phyloP scores from a whole-genome alignment of 2,888 invertebrate genomes.

The Protonemura montana region DNA sequence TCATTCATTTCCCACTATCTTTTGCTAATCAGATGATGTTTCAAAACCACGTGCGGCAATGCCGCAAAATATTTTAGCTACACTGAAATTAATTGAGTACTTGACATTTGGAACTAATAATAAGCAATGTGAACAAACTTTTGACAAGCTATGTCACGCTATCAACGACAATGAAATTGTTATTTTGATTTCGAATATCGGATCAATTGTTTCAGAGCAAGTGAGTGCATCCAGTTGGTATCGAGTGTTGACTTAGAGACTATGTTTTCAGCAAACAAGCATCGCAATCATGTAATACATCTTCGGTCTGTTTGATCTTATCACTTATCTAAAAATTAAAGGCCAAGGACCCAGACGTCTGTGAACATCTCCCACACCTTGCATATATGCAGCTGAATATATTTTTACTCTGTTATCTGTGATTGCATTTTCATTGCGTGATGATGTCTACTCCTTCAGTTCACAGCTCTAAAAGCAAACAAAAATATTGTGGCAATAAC shows the following conservation, averaged over 20 bases:
- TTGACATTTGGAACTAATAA: neutral
- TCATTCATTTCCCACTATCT: neutral
- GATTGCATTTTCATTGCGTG: neutral
- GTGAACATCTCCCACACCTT: neutral
- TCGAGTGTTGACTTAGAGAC: neutral
- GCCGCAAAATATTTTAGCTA: neutral
- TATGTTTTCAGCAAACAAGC: neutral
- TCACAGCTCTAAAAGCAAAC: too few relatives aligned
- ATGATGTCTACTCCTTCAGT: neutral
- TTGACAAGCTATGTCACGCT: neutral
- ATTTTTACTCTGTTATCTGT: neutral
- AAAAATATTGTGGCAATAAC: neutral
- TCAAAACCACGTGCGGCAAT: neutral
- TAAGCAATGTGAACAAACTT: neutral
- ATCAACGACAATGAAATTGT: neutral
- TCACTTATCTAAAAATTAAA: neutral
- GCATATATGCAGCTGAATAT: neutral
- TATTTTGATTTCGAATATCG: neutral
- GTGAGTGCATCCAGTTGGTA: neutral
- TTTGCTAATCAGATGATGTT: neutral
- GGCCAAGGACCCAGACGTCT: neutral
- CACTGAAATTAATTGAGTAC: neutral
- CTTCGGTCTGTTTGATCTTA: neutral
- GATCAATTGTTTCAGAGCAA: neutral
- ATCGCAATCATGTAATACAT: neutral